phyloP scores from a whole-genome alignment of 2,113 vertebrate species.

The Heterocephalus glaber region DNA sequence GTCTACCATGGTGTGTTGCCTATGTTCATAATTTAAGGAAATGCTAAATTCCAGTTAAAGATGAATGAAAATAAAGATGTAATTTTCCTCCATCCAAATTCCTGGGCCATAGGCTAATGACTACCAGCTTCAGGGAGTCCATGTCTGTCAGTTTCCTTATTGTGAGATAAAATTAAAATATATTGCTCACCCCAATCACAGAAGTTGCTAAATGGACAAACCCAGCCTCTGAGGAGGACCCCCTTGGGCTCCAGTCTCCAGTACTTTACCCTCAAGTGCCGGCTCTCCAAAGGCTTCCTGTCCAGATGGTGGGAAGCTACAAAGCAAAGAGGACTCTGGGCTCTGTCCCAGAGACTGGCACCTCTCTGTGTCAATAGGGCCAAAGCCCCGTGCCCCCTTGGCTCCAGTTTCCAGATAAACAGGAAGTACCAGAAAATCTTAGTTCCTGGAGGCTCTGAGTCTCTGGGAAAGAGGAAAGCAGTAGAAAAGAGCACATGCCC shows the following conservation, averaged over 20 bases:
- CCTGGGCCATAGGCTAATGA: background rate
- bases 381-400: background rate
- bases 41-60: background rate
- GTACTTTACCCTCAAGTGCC: accelerated
- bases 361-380: too few relatives aligned
- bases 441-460: background rate
- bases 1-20: background rate
- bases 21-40: too few relatives aligned
- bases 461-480: background rate
- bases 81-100: background rate
- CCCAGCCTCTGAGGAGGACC: background rate
- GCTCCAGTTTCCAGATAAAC: background rate
- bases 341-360: background rate
- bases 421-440: background rate
- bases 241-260: background rate
- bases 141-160: background rate
- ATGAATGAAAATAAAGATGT: background rate
- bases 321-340: background rate
- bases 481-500: background rate
- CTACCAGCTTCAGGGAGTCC: background rate
- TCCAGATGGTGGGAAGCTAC: background rate
- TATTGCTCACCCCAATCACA: background rate
- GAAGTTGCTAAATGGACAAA: background rate
- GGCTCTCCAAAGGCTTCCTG: background rate
- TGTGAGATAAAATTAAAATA: background rate